A percentile compares a stretch with the other conserved stretches of the same genome.
Evolutionary conservation across 2,113 vertebrate species (phyloP).

Genomic region (Hymenochirus boettgeri): DNA sequence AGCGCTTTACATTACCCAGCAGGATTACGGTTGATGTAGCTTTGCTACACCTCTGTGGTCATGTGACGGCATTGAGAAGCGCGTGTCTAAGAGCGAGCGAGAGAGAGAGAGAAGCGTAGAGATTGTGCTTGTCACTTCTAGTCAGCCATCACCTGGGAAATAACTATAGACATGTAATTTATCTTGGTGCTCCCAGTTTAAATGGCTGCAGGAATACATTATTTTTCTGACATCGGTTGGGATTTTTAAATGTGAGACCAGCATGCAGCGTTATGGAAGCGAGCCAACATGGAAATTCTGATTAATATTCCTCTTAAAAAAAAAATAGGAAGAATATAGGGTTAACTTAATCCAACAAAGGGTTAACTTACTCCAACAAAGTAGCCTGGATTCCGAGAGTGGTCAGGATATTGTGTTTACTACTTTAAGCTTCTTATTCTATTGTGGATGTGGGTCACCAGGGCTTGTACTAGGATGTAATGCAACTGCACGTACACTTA

Average conservation of each 20-base stretch:
- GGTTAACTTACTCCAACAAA: no score
- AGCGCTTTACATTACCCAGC: constrained; percentile 17
- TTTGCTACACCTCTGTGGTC: constrained; percentile 31
- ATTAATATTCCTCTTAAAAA: background rate
- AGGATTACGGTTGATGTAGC: constrained; percentile 26
- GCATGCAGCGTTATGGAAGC: background rate
- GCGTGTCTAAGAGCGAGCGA: constrained; percentile 1
- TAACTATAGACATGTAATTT: constrained; percentile 43
- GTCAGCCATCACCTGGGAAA: constrained; percentile 40
- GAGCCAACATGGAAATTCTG: background rate
- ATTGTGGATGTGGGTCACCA: no score
- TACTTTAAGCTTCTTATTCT: no score
- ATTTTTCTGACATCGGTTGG: constrained; percentile 35
- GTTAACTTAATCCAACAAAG: no score
- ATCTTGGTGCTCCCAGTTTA: constrained; percentile 38
- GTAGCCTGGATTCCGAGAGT: no score
- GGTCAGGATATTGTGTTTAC: no score
- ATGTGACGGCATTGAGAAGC: constrained; percentile 15
- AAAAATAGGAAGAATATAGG: no score
- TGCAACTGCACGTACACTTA: no score
- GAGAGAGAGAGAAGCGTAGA: constrained; percentile 9
- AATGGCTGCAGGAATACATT: constrained; percentile 42
- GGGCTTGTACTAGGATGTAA: no score
- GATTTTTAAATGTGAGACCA: constrained; percentile 18
- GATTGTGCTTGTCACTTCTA: constrained; percentile 40